phyloP scores from a whole-genome alignment of 30 jellyfish, hydroid and myxozoan genomes.

The Chironex yamaguchii region DNA sequence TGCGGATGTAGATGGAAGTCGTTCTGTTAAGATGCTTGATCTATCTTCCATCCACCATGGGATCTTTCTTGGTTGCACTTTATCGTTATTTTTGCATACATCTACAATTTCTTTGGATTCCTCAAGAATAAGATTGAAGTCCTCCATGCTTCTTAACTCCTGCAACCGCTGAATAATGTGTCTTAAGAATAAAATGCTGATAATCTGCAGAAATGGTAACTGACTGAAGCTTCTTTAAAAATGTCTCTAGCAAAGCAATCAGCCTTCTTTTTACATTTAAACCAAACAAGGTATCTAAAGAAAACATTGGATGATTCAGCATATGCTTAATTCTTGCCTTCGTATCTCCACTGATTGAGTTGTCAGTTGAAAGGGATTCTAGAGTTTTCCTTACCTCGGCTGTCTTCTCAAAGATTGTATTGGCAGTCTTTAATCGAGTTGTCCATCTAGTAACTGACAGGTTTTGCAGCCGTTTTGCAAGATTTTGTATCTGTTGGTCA shows the following conservation, averaged over 20 bases:
- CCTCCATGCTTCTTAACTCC: conserved; percentile 52
- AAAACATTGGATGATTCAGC: conserved; percentile 55
- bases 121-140: conserved; percentile 49
- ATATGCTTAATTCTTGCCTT: conserved; percentile 16
- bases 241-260: conserved; percentile 31
- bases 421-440: conserved; percentile 60
- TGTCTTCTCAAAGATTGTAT: conserved; percentile 36
- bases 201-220: conserved; percentile 56
- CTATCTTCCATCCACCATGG: no score
- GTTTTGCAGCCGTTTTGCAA: conserved; percentile 52
- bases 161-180: conserved; percentile 51
- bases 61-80: no score
- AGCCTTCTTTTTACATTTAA: conserved; percentile 57
- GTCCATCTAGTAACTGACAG: conserved; percentile 72
- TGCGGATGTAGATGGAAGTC: no score
- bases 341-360: conserved; percentile 26
- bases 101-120: conserved; percentile 21
- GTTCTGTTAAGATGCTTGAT: no score
- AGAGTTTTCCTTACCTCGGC: conserved; percentile 30
- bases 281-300: conserved; percentile 45
- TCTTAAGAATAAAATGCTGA: no score
- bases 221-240: conserved; percentile 42
- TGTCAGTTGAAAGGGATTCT: conserved; percentile 10
- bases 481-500: conserved; percentile 38
- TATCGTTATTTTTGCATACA: no score